Evolutionary conservation across 2,113 vertebrate genomes (phyloP).

Genomic region (Phaetusa simplex): DNA sequence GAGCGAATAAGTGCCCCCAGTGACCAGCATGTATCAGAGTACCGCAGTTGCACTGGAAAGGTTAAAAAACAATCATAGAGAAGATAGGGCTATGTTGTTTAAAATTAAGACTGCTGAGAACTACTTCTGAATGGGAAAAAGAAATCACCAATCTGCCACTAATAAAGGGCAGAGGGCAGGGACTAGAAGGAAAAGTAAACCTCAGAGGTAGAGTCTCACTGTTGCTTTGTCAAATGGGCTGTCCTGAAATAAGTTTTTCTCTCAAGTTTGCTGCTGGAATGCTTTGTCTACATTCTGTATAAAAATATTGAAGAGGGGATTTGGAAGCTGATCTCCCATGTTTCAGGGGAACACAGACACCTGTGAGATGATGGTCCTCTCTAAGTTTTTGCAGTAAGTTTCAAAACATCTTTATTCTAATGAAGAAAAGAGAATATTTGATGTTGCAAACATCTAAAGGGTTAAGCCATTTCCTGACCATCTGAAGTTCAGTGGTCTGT

Average conservation of each 20-base stretch:
- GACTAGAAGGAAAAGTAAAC: background rate
- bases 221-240: background rate
- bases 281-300: background rate
- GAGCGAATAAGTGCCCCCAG: background rate
- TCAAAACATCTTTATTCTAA: background rate
- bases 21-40: background rate
- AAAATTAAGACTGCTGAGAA: background rate
- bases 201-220: background rate
- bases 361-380: accelerated
- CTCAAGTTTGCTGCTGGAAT: background rate
- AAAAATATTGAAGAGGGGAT: background rate
- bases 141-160: background rate
- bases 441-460: background rate
- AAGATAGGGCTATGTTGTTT: background rate
- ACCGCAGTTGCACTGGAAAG: background rate
- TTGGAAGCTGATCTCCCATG: background rate
- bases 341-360: background rate
- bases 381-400: background rate
- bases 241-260: background rate
- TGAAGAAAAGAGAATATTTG: background rate
- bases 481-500: background rate
- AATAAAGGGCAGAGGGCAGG: accelerated
- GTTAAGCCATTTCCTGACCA: background rate
- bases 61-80: background rate
- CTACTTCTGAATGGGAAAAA: background rate